Evolutionary conservation across 2,113 vertebrate species (phyloP), one percentile per base, ranked within the genome.

Genomic region (Trachemys scripta): DNA sequence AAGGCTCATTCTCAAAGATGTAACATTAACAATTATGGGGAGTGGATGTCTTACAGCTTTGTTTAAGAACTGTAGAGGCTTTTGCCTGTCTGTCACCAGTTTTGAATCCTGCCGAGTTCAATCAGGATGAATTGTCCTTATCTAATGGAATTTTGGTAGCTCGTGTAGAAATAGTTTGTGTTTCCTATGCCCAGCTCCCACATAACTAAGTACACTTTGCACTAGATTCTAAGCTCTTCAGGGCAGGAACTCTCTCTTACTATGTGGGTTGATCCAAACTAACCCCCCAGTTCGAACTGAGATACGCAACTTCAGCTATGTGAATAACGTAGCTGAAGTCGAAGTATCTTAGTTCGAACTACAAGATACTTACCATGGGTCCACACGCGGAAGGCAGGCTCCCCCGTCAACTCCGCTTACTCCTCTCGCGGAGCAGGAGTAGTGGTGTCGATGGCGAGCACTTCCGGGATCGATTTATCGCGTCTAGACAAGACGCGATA

Each of bases 51-150:
- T 89, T 19, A 0, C 2, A 45, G 62, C 51, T 82, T 47, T 76
- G 20, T 3, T 92, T n/a, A 6, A 0, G 0, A 11, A 59, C 29
- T 69, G 16, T 69, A 69, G 59, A 1, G 0, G 42, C 93, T 1
- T 0, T 0, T 2, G 69, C 69, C 57, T 84, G 69, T 45, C 11
- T 1, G 12, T 42, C 8, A 1, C 14, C 16, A 9, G 53, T 88
- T 91, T 81, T 20, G 1, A 85, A 1, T 47, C 57, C 87, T 10
- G 3, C 47, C 3, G 4, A 0, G 65, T 56, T 93, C 80, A 38
- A 1, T 81, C 27, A 56, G 69, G 13, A 88, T 80, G 59, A 42
- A 69, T 47, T 90, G n/a, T 31, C 31, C 17, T 69, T 17, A 35
- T 78, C 31, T 24, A 8, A 10, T 80, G 79, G 5, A 79, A 79